A percentile compares a stretch with the other conserved stretches of the same genome.
phyloP scores from a whole-genome alignment of 2,797 vertebrate genomes.

The Pyrocephalus nanus region DNA sequence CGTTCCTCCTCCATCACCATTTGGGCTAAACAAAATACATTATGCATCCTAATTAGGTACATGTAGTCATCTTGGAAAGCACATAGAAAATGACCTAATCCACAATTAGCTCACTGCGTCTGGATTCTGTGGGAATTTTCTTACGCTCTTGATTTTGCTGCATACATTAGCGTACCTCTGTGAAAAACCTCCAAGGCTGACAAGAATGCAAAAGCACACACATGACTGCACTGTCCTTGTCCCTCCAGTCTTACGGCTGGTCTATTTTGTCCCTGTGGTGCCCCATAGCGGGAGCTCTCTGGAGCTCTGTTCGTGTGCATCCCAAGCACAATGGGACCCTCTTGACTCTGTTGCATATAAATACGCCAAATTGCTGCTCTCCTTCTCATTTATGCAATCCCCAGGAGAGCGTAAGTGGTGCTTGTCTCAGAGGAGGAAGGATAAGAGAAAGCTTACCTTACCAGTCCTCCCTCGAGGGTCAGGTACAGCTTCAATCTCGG shows the following conservation, averaged over 20 bases:
- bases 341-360: background rate
- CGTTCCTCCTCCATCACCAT: background rate
- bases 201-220: background rate
- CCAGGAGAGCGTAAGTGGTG: background rate
- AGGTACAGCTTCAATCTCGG: background rate
- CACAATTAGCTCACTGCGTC: background rate
- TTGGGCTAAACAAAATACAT: conserved; percentile 22
- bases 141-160: background rate
- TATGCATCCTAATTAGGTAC: conserved; percentile 20
- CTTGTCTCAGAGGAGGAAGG: background rate
- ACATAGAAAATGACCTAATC: conserved; percentile 40
- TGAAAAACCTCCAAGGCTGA: background rate
- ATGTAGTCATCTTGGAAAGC: conserved; percentile 46
- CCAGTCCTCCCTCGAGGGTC: background rate
- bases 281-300: background rate
- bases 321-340: background rate
- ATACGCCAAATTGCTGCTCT: background rate
- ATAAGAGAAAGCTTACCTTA: background rate
- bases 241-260: accelerated
- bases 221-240: background rate
- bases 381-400: background rate
- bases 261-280: background rate
- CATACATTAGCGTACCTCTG: background rate
- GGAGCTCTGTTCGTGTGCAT: background rate
- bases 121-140: conserved; percentile 9